A percentile compares a stretch with the other conserved stretches of the same genome.
Conservation (phyloP, 2,888 invertebrate genomes). For the Drosophila nr. perissopoda region DNA sequence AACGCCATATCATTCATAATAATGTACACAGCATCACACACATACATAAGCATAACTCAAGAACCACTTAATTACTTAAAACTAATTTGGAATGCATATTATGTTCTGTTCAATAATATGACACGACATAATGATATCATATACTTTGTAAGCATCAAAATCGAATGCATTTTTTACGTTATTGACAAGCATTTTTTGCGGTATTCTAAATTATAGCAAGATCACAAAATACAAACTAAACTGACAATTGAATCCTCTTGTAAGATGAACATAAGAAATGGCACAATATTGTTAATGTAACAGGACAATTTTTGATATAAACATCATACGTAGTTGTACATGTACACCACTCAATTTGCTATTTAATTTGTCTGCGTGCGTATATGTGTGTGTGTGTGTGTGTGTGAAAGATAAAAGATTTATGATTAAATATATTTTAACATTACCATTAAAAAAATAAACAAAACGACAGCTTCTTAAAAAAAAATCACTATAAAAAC, state of each 20-base stretch:
- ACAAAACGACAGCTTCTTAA: slow-evolving; percentile 26
- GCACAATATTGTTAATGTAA: slow-evolving; percentile 46
- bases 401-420: slow-evolving; percentile 23
- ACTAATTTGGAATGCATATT: slow-evolving; percentile 51
- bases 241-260: slow-evolving; percentile 46
- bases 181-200: slow-evolving; percentile 47
- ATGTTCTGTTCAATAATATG: slow-evolving; percentile 25
- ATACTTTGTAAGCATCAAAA: slow-evolving; percentile 58
- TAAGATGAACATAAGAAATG: slow-evolving; percentile 31
- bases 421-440: slow-evolving; percentile 62
- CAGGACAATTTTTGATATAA: slow-evolving; percentile 67
- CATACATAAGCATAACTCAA: slow-evolving; percentile 27
- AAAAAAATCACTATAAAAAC: slow-evolving; percentile 58
- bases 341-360: slow-evolving; percentile 55
- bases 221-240: slow-evolving; percentile 32
- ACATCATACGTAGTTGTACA: slow-evolving; percentile 56
- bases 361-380: slow-evolving; percentile 38
- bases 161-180: slow-evolving; percentile 69
- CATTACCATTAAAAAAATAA: slow-evolving; percentile 51
- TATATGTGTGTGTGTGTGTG: slow-evolving; percentile 27
- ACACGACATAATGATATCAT: slow-evolving; percentile 38
- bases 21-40: slow-evolving; percentile 66
- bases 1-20: slow-evolving; percentile 96
- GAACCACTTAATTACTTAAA: slow-evolving; percentile 21
- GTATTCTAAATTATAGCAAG: slow-evolving; percentile 49